Base-by-base conservation (phyloP, 2,113 vertebrate genomes). In the Origma solitaria region DNA sequence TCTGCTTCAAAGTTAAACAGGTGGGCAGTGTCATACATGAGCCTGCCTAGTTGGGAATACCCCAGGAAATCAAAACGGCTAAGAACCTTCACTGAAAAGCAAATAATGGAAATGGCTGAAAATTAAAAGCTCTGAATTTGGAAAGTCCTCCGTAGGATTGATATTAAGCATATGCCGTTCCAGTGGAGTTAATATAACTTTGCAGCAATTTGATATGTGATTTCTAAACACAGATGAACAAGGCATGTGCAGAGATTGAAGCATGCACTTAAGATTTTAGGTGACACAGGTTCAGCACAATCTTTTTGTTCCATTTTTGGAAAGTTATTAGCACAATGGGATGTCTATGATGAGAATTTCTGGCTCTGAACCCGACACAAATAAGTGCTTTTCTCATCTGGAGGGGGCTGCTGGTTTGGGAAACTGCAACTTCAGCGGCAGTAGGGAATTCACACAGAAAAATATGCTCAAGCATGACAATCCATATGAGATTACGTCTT, bases 281-380 rank as follows among this genome's bases (percentile, higher is more conserved):
- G 68, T 0, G 0, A 47, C 37, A 24, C 15, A 42, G 37, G 42
- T 88, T 83, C 70, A 72, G 58, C 31, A 35, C 5, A 49, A 42
- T 70, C 45, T 58, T 82, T 87, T 80, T 82, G 54, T 83, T 94
- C 79, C 22, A 24, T 54, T 73, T 94, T 92, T 72, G 37, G 20
- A 15, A 76, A 75, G 30, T 66, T 72, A 53, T 19, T 49, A 77
- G n/a, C 40, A 61, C 7, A 5, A 53, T 22, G 25, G 21, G 45
- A 50, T 5, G 10, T 73, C 88, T 14, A 4, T 4, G 22, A 40
- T 91, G 78, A 82, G 64, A 86, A 83, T 57, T 91, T 45, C 86
- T 56, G 30, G 38, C 72, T 91, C 42, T 61, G 45, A 88, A 86
- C 20, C 21, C 72, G 45, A 75, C 57, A 76, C 22, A 35, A 79